Conservation (phyloP, 2,113 vertebrate genomes). For the Centropristis striata region DNA sequence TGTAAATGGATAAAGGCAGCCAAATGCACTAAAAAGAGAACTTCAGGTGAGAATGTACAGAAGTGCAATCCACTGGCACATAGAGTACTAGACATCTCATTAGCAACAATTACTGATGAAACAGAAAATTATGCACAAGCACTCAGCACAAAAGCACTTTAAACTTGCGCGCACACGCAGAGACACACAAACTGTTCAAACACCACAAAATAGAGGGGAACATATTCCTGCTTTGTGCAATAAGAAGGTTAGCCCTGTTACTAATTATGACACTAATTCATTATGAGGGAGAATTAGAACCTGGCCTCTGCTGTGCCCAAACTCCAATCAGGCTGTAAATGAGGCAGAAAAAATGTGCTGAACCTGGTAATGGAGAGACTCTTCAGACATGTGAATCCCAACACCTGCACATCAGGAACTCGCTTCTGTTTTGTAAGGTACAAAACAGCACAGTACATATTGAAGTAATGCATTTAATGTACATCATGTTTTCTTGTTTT, state of each 20-base stretch:
- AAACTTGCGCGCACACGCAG: conserved; percentile 2
- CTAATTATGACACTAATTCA: conserved; percentile 84
- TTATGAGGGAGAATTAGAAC: conserved; percentile 80
- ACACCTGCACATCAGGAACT: conserved; percentile 54
- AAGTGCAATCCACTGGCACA: conserved; percentile 56
- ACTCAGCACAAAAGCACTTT: conserved; percentile 32
- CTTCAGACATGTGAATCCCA: conserved; percentile 61
- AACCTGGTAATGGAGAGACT: conserved; percentile 68
- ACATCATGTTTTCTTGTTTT: no score
- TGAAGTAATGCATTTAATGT: neutral
- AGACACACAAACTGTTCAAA: conserved; percentile 42
- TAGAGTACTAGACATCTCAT: conserved; percentile 70
- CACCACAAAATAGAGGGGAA: conserved; percentile 28
- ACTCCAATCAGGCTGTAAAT: conserved; percentile 83
- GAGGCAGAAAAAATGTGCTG: conserved; percentile 78
- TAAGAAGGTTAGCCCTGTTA: conserved; percentile 75
- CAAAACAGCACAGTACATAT: neutral
- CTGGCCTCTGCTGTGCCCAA: conserved; percentile 72
- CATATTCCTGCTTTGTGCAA: conserved; percentile 50
- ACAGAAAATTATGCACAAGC: conserved; percentile 62
- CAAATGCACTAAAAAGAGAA: conserved; percentile 43
- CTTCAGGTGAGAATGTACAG: conserved; percentile 46
- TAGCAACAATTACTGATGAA: conserved; percentile 76
- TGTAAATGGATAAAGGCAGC: conserved; percentile 25
- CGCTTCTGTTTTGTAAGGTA: neutral